Evolutionary conservation across 2,888 invertebrate genomes (phyloP), one percentile per base, ranked within the genome.

Genomic region (Cataglyphis altisquamis): DNA sequence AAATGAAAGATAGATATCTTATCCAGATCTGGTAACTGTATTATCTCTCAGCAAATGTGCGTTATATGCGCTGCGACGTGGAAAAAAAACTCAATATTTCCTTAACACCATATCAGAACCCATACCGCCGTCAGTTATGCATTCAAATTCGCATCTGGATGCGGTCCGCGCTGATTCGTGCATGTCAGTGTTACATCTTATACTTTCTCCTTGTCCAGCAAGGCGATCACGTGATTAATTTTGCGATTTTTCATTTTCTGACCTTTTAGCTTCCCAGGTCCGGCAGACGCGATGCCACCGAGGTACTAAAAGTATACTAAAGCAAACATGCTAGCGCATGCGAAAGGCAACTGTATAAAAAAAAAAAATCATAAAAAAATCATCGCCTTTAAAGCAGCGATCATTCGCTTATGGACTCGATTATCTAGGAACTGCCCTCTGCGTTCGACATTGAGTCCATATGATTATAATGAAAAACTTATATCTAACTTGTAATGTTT

Each of bases 191-290:
- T 94, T 94, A 93, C 94, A 94, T 94, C 94, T 94, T 94, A 94
- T 94, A 94, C 94, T 93, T 93, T 92, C 88, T 86, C 86, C 86
- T 90, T 88, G 85, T 89, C 86, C 80, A 90, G 90, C 82, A 87
- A 91, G 87, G 87, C 86, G 85, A 84, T 87, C 78, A 86, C 82
- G 73, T 82, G 82, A 94, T 94, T 94, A 94, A 94, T 94, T 90
- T 89, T 92, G 94, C 94, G 94, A 94, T 94, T 94, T 94, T 93
- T 94, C 87, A 93, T 94, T 94, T 94, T 92, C 92, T 94, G 92
- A 94, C 92, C 93, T 94, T 95, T 94, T 95, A 95, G 94, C 94
- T 94, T 94, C 94, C 94, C 94, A 94, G 94, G 94, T 93, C 94
- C 94, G 94, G 94, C 94, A 94, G 94, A 95, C 92, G 92, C 94